Evolutionary conservation across 2,888 invertebrate genomes (phyloP), one percentile per base, ranked within the genome.

Genomic region (Ischnus inquisitorius): DNA sequence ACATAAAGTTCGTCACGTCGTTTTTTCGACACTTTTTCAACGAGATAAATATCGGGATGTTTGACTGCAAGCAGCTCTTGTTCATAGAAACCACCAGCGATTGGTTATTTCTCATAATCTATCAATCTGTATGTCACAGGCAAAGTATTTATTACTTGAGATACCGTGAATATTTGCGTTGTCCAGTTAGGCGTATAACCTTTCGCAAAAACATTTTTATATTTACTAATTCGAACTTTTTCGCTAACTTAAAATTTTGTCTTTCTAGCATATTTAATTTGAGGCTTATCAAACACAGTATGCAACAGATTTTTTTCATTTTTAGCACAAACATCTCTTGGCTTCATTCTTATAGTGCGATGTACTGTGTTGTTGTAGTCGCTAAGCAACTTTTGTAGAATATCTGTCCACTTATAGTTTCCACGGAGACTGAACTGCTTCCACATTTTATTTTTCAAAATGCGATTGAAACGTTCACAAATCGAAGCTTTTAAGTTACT

Each of bases 401-500:
- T 85, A 39, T 87, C 64, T 0, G 84, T 12, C 88, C 87, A 89
- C 16, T 87, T 87, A 64, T 87, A 87, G 19, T 64, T 87, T 3
- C 87, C 87, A 14, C 77, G 84, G 10, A 89, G 51, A 71, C 79
- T 86, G 22, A 87, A 88, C 25, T 67, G 48, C 34, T 71, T 87
- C 86, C 88, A 91, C 88, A 90, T 89, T 19, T 87, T 88, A 72
- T 65, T 84, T 67, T 88, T 88, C 1, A 88, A 41, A 3, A 4
- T 4, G 3, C 34, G 34, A 34, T 34, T 34, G 34, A 34, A 34
- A 34, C 34, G 34, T 34, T 92, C 91, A 39, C 89, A 87, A 1
- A 92, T 87, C 0, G 88, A 87, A 4, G 90, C 90, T 84, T 92
- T 92, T 12, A 86, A 16, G 41, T 77, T 82, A 39, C 77, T 76